Conservation (phyloP, 2,113 vertebrate genomes). For the Merops nubicus region DNA sequence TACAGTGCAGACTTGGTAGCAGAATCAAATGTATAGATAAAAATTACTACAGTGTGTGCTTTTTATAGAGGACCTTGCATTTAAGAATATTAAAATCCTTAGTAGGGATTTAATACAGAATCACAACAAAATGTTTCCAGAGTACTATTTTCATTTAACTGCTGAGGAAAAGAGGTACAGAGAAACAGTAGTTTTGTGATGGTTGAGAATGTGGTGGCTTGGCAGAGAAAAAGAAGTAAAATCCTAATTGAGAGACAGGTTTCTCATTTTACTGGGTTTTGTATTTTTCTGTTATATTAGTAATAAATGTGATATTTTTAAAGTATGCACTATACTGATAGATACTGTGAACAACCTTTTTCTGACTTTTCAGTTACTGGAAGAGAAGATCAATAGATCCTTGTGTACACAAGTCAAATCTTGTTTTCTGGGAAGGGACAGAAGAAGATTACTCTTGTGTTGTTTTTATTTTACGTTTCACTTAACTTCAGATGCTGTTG, state of each 20-base stretch:
- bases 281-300: not conserved
- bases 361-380: not conserved
- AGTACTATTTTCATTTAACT: not conserved
- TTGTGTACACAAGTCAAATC: not conserved
- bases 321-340: not conserved
- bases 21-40: not conserved
- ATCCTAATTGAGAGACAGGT: not conserved
- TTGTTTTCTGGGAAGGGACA: not conserved
- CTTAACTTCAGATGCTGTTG: not conserved
- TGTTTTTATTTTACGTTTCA: not conserved
- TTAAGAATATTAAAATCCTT: not conserved
- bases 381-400: not conserved
- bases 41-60: not conserved
- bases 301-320: not conserved
- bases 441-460: not conserved
- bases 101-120: not conserved
- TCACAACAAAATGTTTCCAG: not conserved
- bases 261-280: not conserved
- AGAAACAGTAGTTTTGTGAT: not conserved
- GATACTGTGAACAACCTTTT: not conserved
- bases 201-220: not conserved
- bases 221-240: not conserved
- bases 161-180: not conserved
- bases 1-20: not conserved
- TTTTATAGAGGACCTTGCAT: not conserved